Base-by-base conservation (phyloP, 2,888 invertebrate genomes). In the Aphidius colemani region DNA sequence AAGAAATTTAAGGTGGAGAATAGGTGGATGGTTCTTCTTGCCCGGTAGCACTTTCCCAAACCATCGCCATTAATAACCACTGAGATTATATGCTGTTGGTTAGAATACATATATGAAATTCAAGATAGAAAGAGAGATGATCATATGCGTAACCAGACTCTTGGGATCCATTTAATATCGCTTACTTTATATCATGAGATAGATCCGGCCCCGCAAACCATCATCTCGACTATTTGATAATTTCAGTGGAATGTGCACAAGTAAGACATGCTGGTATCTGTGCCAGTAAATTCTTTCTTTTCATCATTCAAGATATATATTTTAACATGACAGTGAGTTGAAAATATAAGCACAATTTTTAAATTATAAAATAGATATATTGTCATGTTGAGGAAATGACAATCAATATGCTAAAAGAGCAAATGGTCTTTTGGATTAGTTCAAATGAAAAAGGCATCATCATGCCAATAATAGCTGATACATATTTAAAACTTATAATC, bases 31-130 rank as follows among this genome's bases (percentile, higher is more conserved):
- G 68, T 70, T 70, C 57, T 64, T 73, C 75, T 30, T 81, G 79
- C 80, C 79, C 81, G 78, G 80, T 81, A 81, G 81, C 81, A 80
- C 78, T 81, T 81, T 81, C 79, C 80, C 77, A 81, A 81, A 81
- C 78, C 78, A 78, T 77, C 78, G 79, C 78, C 80, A 81, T 81
- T 81, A 81, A 81, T 81, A 81, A 81, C 80, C 75, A 75, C 69
- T 75, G 74, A 81, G 81, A 81, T 81, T 81, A 81, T 81, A 80
- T 74, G 79, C 78, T 80, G 80, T 72, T 75, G 69, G 71, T 69
- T 53, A 55, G 62, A 59, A 61, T 69, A 57, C 56, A 30, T 45
- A 59, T 60, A 48, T 59, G 53, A 46, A 41, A 46, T 30, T 30
- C 7, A 61, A 51, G 63, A 66, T 53, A 58, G 63, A 48, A 56